A percentile compares a stretch with the other conserved stretches of the same genome.
phyloP scores from a whole-genome alignment of 2,888 invertebrate genomes.

The Cheiracanthium punctorium region DNA sequence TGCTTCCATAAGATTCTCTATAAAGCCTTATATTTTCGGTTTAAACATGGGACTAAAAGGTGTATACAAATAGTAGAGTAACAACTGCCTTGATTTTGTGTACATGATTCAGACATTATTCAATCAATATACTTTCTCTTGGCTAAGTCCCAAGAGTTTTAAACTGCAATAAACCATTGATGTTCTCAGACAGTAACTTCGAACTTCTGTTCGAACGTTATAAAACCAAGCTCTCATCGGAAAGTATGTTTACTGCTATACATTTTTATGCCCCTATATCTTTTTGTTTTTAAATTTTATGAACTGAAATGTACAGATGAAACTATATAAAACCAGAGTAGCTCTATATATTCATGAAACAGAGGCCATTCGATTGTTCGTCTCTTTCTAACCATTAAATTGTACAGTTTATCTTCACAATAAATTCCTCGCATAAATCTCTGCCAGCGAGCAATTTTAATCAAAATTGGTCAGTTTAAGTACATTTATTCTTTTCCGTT shows the following conservation, averaged over 20 bases:
- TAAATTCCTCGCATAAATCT: too few species aligned
- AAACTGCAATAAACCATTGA: background rate
- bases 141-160: background rate
- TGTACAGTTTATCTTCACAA: too few species aligned
- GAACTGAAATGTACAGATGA: too few species aligned
- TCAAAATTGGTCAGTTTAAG: too few species aligned
- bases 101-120: constrained; percentile 1
- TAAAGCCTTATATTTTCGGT: background rate
- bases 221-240: background rate
- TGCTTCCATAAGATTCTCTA: background rate
- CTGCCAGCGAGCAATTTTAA: too few species aligned
- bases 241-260: background rate
- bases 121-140: background rate
- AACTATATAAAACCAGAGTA: too few species aligned
- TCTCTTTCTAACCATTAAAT: too few species aligned
- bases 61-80: background rate
- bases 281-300: background rate
- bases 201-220: background rate
- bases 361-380: too few species aligned
- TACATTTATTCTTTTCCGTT: too few species aligned
- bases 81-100: background rate
- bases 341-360: too few species aligned
- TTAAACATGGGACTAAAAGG: background rate
- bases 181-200: background rate
- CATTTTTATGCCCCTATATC: background rate